Percentiles rank a stretch among this genome's conserved stretches.
phyloP scores from a whole-genome alignment of 2,797 vertebrate genomes.

The Podargus strigoides region DNA sequence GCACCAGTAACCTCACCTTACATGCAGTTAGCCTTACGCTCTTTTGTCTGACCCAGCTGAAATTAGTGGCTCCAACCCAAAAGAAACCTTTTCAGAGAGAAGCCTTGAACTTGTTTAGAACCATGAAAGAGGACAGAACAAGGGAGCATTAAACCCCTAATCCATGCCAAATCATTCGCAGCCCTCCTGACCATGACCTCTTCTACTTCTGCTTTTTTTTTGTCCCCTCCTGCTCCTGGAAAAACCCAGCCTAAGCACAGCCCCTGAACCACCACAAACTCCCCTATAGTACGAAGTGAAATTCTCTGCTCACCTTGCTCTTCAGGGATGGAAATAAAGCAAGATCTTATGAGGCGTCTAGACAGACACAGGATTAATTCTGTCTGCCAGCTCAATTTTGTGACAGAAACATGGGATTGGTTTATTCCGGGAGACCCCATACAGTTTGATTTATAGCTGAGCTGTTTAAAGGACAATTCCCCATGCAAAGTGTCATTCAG shows the following conservation, averaged over 20 bases:
- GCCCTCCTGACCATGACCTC: not conserved
- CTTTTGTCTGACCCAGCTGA: not conserved
- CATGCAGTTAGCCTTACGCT: not conserved
- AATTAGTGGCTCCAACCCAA: not conserved
- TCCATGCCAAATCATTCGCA: not conserved
- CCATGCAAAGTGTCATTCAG: not conserved
- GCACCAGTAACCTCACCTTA: not conserved
- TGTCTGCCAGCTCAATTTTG: slow-evolving; percentile 21
- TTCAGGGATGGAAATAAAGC: not conserved
- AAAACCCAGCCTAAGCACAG: not conserved
- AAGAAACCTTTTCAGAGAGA: not conserved
- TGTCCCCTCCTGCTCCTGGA: not conserved
- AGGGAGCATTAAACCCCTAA: not conserved
- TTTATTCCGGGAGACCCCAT: slow-evolving; percentile 27
- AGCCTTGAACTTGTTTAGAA: not conserved
- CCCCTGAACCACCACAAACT: not conserved
- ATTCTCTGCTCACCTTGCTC: not conserved
- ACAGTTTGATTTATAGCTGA: slow-evolving; percentile 1
- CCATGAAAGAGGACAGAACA: not conserved
- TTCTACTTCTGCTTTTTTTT: not conserved
- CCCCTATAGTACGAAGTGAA: not conserved
- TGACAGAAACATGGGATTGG: not conserved
- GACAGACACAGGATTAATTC: slow-evolving; percentile 22
- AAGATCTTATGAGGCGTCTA: not conserved
- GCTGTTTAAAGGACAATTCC: not conserved